Base-by-base conservation (phyloP, 2,888 invertebrate species). In the Nysson spinosus region DNA sequence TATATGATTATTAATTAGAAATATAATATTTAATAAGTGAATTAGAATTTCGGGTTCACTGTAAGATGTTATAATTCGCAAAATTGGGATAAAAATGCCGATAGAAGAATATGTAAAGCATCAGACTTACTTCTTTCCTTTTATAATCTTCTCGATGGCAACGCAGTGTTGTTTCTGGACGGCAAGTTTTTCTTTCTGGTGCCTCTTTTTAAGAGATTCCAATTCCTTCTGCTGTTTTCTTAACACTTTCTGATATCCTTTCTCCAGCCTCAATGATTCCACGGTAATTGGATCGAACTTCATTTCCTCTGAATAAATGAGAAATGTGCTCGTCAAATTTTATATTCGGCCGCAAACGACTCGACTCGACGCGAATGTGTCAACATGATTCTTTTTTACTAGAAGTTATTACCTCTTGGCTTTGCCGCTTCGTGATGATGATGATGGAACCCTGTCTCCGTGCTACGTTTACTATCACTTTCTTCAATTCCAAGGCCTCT, bases 201-300 rank as follows among this genome's bases (percentile, higher is more conserved):
- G 98, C 54, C 95, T 93, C 86, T 98, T 98, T 85, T 94, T 94
- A 88, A 98, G 89, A 3, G 95, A 90, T 58, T 99, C 99, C 66
- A 96, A 86, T 80, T 99, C 99, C 83, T 99, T 99, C 87, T 96
- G 95, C 83, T 99, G 98, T 86, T 98, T 99, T 81, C 97, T 94
- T 40, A 95, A 92, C 26, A 96, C 93, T 89, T 99, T 99, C 77
- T 94, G 90, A 88, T 95, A 98, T 17, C 94, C 94, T 85, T 98
- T 98, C 87, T 98, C 97, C 78, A 93, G 92, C 14, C 94, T 92
- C 42, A 98, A 89, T 1, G 93, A 92, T 72, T 97, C 97, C 37
- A 96, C 91, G 0, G 96, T 97, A 68, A 98, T 95, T 0, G 96
- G 94, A 77, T 97, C 97, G 85, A 97, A 96, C 26, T 95, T 94